Percentiles rank a stretch among this genome's conserved stretches.
Conservation (phyloP, 2,888 invertebrate species). For the Lepas anatifera region DNA sequence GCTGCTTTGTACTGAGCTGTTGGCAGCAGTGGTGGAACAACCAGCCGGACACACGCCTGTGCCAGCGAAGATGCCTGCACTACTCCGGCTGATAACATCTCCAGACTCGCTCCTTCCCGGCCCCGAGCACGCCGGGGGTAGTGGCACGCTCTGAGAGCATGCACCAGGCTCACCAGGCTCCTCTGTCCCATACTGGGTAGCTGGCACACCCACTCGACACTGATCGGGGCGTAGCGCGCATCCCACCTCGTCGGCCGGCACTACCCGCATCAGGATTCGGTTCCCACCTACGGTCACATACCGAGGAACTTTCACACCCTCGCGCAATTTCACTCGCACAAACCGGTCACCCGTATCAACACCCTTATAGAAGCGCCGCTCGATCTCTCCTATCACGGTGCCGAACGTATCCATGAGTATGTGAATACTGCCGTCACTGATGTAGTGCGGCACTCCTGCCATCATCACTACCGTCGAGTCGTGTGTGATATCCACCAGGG, state of each 20-base stretch:
- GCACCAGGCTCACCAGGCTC: no score
- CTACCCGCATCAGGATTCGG: slow-evolving; percentile 29
- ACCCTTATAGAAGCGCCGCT: slow-evolving; percentile 34
- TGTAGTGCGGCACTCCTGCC: slow-evolving; percentile 32
- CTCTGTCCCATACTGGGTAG: slow-evolving; percentile 14
- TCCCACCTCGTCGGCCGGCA: slow-evolving; percentile 16
- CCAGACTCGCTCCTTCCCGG: no score
- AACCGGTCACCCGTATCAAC: slow-evolving; percentile 35
- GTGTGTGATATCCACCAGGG: slow-evolving; percentile 31
- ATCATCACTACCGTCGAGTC: slow-evolving; percentile 31
- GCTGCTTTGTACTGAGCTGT: slow-evolving; percentile 10
- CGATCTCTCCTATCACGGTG: slow-evolving; percentile 33
- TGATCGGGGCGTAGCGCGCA: slow-evolving; percentile 1
- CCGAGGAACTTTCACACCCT: slow-evolving; percentile 25
- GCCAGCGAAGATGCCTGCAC: slow-evolving; percentile 6
- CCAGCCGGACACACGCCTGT: background rate
- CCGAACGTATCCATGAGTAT: slow-evolving; percentile 31
- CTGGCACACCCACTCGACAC: background rate
- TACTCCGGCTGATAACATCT: no score
- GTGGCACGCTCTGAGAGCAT: no score
- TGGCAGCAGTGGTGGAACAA: slow-evolving; percentile 9
- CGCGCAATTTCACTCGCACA: slow-evolving; percentile 29
- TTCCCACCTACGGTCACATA: slow-evolving; percentile 31
- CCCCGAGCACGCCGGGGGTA: no score
- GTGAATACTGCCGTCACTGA: slow-evolving; percentile 30